These are phyloP conservation scores for Trachelipus rathkii DNA, from an alignment of 1,140 invertebrate species.

Conservation along the genomic window DNA sequence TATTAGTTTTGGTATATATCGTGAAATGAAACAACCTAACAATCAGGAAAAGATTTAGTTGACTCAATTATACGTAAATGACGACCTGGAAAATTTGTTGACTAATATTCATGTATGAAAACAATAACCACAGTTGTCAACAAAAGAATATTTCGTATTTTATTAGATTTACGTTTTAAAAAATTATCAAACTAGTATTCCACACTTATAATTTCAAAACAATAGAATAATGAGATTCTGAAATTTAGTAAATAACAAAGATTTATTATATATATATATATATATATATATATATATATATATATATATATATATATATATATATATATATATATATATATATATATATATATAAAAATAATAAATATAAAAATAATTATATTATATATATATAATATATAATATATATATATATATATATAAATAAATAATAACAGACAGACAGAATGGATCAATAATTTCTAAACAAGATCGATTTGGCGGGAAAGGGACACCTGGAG, in stretches of 20 bases:
- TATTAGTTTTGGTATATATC: not conserved
- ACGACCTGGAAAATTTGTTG: not conserved
- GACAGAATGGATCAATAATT: not conserved
- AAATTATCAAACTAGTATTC: too few relatives aligned
- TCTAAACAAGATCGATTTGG: not conserved
- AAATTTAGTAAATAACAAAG: too few relatives aligned
- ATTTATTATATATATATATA: too few relatives aligned
- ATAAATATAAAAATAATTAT: not conserved
- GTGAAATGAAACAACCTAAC: not conserved
- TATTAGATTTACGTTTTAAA: too few relatives aligned
- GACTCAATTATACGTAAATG: not conserved
- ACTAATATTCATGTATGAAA: too few relatives aligned
- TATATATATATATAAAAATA: not conserved
- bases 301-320: too few relatives aligned
- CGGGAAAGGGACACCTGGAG: constrained; percentile 6
- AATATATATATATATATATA: not conserved
- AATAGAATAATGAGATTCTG: too few relatives aligned
- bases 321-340: not conserved
- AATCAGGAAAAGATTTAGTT: not conserved
- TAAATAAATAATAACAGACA: not conserved
- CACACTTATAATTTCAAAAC: too few relatives aligned
- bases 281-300: too few relatives aligned
- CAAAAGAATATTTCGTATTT: too few relatives aligned
- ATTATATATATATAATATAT: not conserved
- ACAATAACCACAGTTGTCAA: too few relatives aligned